Evolutionary conservation across 1,140 invertebrate genomes (phyloP).

Genomic region (Proales similis): DNA sequence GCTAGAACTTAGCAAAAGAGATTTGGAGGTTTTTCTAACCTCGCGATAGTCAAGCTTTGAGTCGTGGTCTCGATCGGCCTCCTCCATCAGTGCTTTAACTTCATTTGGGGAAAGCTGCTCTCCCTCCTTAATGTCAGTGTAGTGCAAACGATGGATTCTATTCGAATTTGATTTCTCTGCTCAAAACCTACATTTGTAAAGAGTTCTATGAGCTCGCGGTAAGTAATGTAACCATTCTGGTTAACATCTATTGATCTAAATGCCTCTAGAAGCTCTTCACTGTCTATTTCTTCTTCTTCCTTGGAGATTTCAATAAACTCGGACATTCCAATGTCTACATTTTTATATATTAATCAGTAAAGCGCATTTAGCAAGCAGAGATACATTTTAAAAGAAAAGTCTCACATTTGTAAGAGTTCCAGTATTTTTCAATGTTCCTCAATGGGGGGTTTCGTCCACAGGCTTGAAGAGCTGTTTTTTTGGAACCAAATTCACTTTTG

Average conservation of each 20-base stretch:
- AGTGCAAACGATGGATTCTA: background rate
- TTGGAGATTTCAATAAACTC: constrained; percentile 8
- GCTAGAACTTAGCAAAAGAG: no score
- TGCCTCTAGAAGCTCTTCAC: constrained; percentile 1
- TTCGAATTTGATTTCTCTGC: background rate
- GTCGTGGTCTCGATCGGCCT: constrained; percentile 2
- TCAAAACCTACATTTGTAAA: background rate
- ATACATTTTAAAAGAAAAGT: background rate
- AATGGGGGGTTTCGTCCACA: constrained; percentile 10
- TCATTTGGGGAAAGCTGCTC: background rate
- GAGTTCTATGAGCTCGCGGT: constrained; percentile 1
- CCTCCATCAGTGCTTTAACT: constrained; percentile 7
- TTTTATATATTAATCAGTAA: background rate
- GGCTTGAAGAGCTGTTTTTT: background rate
- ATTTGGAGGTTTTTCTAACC: background rate
- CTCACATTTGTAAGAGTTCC: background rate
- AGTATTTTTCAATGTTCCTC: background rate
- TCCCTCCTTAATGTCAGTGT: constrained; percentile 4
- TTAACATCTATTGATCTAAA: constrained; percentile 24
- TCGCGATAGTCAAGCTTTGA: constrained; percentile 3
- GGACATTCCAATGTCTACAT: constrained; percentile 16
- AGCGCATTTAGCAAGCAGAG: no score
- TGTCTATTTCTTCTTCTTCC: background rate
- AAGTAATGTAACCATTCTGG: constrained; percentile 3
- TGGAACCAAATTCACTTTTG: background rate